Base-by-base conservation (phyloP, 2,888 invertebrate genomes). In the Hirtodrosophila trivittata region DNA sequence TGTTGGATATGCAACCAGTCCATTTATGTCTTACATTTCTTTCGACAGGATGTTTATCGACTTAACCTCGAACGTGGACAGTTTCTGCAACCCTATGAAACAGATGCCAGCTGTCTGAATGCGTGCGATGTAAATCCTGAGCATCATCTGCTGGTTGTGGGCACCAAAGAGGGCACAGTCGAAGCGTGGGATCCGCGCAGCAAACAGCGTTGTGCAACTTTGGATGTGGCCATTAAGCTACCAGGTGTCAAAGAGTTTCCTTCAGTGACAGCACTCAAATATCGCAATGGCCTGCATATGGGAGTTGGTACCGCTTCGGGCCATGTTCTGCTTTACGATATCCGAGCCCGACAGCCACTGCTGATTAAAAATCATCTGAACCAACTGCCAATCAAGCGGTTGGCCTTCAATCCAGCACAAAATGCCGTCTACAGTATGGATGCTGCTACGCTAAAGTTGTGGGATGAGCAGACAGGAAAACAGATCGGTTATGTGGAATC, bases 151-250 rank as follows among this genome's bases (percentile, higher is more conserved):
- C 91, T 99, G 13, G 91, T 95, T 46, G 94, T 95, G 80, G 98
- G 98, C 7, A 96, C 97, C 8, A 94, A 95, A 80, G 96, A 97
- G 89, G 99, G 99, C 0, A 94, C 94, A 77, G 94, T 99, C 0
- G 98, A 99, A 90, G 98, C 98, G 2, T 99, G 98, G 98, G 99
- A 99, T 92, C 97, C 98, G 7, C 92, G 99, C 59, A 93, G 93
- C 1, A 94, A 95, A 77, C 92, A 93, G 25, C 92, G 94, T 88
- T 97, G 95, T 71, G 96, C 95, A 5, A 92, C 93, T 12, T 91
- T 99, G 14, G 98, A 99, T 90, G 97, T 96, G 89, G 97, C 96
- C 1, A 88, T 93, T 65, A 93, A 93, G 83, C 91, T 93, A 76
- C 92, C 92, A 18, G 91, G 92, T 65, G 89, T 92, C 10, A 92